A percentile compares a stretch with the other conserved stretches of the same genome.
phyloP scores from a whole-genome alignment of 1,140 invertebrate genomes.

The Lordiphosa collinella region DNA sequence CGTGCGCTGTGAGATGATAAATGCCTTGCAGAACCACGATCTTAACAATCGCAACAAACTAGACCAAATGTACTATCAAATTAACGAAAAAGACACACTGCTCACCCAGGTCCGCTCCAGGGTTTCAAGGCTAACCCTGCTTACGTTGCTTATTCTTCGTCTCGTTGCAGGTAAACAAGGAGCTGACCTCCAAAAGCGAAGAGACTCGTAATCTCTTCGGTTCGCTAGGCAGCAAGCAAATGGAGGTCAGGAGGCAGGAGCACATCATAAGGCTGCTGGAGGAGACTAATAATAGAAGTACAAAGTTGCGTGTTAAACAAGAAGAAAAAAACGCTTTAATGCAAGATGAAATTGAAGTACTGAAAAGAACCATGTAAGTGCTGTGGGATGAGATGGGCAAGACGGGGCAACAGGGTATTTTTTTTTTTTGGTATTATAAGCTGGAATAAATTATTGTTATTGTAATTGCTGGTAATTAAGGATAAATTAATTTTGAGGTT shows the following conservation, averaged over 20 bases:
- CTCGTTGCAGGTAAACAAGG: slow-evolving; percentile 79
- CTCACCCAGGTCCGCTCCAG: slow-evolving; percentile 41
- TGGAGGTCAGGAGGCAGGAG: slow-evolving; percentile 82
- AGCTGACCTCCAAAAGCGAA: slow-evolving; percentile 81
- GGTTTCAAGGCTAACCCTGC: neutral
- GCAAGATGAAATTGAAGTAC: slow-evolving; percentile 79
- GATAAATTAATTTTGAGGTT: no score
- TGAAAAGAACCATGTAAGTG: slow-evolving; percentile 58
- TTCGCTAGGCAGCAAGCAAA: slow-evolving; percentile 82
- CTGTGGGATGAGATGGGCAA: neutral
- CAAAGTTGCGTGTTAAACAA: slow-evolving; percentile 82
- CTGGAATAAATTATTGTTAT: no score
- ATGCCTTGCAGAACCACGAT: slow-evolving; percentile 46
- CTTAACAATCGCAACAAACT: slow-evolving; percentile 19
- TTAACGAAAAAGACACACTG: slow-evolving; percentile 29
- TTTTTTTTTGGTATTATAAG: no score
- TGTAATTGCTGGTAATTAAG: no score
- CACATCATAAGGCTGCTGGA: slow-evolving; percentile 83
- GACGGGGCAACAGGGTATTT: no score
- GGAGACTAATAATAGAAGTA: slow-evolving; percentile 83
- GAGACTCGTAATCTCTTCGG: slow-evolving; percentile 81
- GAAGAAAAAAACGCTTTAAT: slow-evolving; percentile 83
- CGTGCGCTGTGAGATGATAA: slow-evolving; percentile 42
- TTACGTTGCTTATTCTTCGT: slow-evolving; percentile 1
- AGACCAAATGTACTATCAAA: slow-evolving; percentile 30